These are phyloP conservation scores for Sinonovacula constricta DNA, from an alignment of 1,140 invertebrate species.

Conservation along the genomic window DNA sequence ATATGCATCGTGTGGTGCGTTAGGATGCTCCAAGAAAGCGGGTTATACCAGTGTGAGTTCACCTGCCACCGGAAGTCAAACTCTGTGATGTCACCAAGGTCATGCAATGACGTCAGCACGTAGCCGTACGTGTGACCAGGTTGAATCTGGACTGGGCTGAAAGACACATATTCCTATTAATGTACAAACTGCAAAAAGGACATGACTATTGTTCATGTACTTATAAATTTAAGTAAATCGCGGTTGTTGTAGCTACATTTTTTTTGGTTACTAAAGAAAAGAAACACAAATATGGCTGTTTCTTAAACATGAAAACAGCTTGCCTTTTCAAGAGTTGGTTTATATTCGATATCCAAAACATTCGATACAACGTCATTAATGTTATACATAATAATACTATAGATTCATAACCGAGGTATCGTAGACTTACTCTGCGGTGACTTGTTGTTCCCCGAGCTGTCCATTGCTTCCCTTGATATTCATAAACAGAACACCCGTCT, in stretches of 20 bases:
- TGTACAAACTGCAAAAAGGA: too few relatives aligned
- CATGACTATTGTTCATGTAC: too few relatives aligned
- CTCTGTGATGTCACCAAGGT: constrained; percentile 46
- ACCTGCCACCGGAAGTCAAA: constrained; percentile 48
- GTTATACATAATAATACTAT: background rate
- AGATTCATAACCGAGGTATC: background rate
- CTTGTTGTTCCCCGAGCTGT: constrained; percentile 49
- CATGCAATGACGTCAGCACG: constrained; percentile 45
- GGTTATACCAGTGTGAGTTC: constrained; percentile 46
- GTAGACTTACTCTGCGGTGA: constrained; percentile 55
- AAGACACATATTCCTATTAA: too few relatives aligned
- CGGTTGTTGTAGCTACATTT: background rate
- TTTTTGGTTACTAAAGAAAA: background rate
- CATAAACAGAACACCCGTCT: constrained; percentile 57
- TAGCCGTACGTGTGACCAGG: constrained; percentile 51
- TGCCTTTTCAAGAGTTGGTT: background rate
- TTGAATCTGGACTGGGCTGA: constrained; percentile 45
- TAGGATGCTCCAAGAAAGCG: constrained; percentile 47
- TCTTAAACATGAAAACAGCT: background rate
- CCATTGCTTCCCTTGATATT: constrained; percentile 58
- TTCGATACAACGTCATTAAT: background rate
- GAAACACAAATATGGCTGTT: background rate
- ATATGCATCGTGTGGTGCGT: constrained; percentile 45
- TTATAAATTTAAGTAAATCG: too few relatives aligned
- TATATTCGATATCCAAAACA: background rate